Evolutionary conservation across 2,888 invertebrate species (phyloP), one percentile per base, ranked within the genome.

Genomic region (Amphipyra berbera): DNA sequence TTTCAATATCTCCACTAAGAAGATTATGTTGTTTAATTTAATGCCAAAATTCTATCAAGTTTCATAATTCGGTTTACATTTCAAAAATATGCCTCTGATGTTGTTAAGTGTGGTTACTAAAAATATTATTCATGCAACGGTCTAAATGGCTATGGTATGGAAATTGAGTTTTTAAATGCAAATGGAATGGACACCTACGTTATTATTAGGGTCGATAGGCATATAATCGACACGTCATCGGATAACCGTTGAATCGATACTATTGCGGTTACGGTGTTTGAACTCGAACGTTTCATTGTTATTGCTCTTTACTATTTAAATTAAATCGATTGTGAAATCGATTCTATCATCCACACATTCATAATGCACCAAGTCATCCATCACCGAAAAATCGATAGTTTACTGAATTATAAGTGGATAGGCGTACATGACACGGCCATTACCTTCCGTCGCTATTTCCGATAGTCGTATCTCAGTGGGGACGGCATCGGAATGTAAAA

Each of bases 401-500:
- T 54, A 57, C 61, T 48, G 67, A 64, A 80, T 73, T 60, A 65
- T 73, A 73, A 71, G 73, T 70, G 61, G 57, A 47, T 61, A 62
- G 52, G 57, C 37, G 60, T 71, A 64, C 57, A 75, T 58, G 55
- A 55, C 54, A 54, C 49, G 62, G 64, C 65, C 42, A 75, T 78
- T 70, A 74, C 60, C 52, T 73, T 73, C 78, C 66, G 76, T 64
- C 63, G 71, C 78, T 82, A 83, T 84, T 82, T 86, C 82, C 84
- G 83, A 84, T 82, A 59, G 63, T 71, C 75, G 73, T 79, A 79
- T 68, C 75, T 77, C 75, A 79, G 63, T 63, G 65, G 65, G 70
- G 62, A 71, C 69, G 65, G 27, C 45, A 65, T 70, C 48, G 83
- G 84, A 89, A 90, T 90, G 88, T 88, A 85, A 90, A 92, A 89